A percentile compares a stretch with the other conserved stretches of the same genome.
phyloP scores from a whole-genome alignment of 2,888 invertebrate species.

The Prionchulus punctatus region DNA sequence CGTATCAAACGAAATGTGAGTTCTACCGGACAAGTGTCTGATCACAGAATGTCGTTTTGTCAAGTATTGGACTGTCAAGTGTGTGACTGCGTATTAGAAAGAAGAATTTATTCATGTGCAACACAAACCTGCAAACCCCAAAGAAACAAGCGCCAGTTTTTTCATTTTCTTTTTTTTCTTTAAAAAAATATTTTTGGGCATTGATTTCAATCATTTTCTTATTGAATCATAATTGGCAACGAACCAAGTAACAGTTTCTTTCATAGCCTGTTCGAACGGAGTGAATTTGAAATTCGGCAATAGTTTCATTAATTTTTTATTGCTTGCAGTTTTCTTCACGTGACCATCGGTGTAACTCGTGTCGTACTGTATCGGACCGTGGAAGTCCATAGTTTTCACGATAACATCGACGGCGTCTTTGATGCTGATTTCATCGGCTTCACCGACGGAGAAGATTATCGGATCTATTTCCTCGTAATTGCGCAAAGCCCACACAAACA shows the following conservation, averaged over 20 bases:
- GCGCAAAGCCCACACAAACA: constrained; percentile 77
- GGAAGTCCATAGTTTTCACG: constrained; percentile 60
- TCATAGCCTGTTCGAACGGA: constrained; percentile 51
- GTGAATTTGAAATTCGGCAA: constrained; percentile 75
- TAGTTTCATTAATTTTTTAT: constrained; percentile 59
- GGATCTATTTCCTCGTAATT: constrained; percentile 76
- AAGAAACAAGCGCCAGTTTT: too few species aligned
- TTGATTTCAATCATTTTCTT: constrained; percentile 45
- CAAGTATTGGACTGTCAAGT: too few species aligned
- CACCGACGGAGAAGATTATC: constrained; percentile 86
- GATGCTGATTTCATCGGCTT: constrained; percentile 56
- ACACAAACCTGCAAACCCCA: too few species aligned
- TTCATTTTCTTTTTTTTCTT: too few species aligned
- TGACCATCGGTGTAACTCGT: constrained; percentile 82
- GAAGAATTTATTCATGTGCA: too few species aligned
- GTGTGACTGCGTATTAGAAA: too few species aligned
- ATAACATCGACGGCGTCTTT: constrained; percentile 63
- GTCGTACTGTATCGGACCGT: constrained; percentile 43
- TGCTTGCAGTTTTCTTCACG: constrained; percentile 92
- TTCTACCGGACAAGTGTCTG: too few species aligned
- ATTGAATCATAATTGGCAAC: constrained; percentile 56
- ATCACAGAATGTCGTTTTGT: too few species aligned
- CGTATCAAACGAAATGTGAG: too few species aligned
- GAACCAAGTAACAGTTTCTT: constrained; percentile 77
- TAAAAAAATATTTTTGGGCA: too few species aligned